Evolutionary conservation across 2,888 invertebrate genomes (phyloP).

Genomic region (Hemaris fuciformis): DNA sequence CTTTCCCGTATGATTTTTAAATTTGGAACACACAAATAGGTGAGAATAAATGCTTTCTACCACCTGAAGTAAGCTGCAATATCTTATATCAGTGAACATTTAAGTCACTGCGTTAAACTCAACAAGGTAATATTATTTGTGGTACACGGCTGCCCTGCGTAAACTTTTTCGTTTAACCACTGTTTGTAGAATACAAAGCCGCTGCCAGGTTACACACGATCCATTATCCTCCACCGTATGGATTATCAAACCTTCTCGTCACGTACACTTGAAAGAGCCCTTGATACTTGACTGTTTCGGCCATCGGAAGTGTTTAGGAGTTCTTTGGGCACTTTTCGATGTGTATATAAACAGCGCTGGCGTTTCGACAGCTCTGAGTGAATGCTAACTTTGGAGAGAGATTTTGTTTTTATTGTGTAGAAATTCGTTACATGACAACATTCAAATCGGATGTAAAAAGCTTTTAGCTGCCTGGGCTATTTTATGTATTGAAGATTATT

Average conservation of each 20-base stretch:
- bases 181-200: constrained; percentile 9
- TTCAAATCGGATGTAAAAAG: too few relatives aligned
- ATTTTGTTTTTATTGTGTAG: background rate
- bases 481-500: too few relatives aligned
- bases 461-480: too few relatives aligned
- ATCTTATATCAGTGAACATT: background rate
- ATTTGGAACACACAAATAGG: background rate
- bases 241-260: constrained; percentile 9
- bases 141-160: constrained; percentile 8
- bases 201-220: constrained; percentile 8
- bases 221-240: constrained; percentile 11
- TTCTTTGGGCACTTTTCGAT: constrained; percentile 9
- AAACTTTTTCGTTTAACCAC: constrained; percentile 8
- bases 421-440: too few relatives aligned
- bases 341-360: background rate
- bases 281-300: constrained; percentile 13
- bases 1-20: too few relatives aligned
- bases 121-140: background rate
- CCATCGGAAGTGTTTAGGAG: constrained; percentile 15
- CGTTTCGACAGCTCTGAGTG: background rate
- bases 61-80: background rate
- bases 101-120: background rate
- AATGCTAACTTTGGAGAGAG: background rate
- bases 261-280: constrained; percentile 9
- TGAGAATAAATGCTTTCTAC: background rate